Base-by-base conservation (phyloP, 1,140 invertebrate species). In the Tachypleus tridentatus region DNA sequence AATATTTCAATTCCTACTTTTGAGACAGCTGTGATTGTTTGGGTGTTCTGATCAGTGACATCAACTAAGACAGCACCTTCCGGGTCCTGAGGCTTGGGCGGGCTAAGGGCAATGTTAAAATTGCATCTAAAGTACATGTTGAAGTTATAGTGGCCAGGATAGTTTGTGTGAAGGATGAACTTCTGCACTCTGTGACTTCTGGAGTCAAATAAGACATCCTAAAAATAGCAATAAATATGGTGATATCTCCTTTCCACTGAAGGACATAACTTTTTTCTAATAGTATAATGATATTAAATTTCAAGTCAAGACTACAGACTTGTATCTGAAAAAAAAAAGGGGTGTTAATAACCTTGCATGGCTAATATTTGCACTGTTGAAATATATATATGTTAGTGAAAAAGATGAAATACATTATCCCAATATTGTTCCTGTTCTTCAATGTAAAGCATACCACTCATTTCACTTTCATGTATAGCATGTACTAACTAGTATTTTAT, bases 81-180 rank as follows among this genome's bases (percentile, higher is more conserved):
- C 49, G 61, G 53, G 57, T 60, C 62, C 52, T 58, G 64, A 61
- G 62, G 53, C 51, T 29, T 29, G 29, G 29, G 29, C 29, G 29
- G 29, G 29, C 29, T 29, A 29, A 29, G 29, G 29, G 29, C 29
- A 29, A 29, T 29, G 29, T 29, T 29, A 29, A 94, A 94, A 76
- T 94, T 88, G 77, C 91, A 93, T 64, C 92, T 83, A 78, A 91
- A 89, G 78, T 93, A 97, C 88, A 96, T 97, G 76, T 98, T 98
- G 78, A 98, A 99, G 79, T 98, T 96, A 78, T 97, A 98, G 79
- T 99, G 96, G 3, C 96, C 96, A 11, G 96, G 96, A 78, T 94
- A 97, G 79, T 99, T 99, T 6, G 95, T 97, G 76, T 98, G 97
- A 57, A 99, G 80, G 29, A 99, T 89, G 77, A 98, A 92, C 77